Base-by-base conservation (phyloP, 2,113 vertebrate genomes). In the Corythornis madagascariensis region DNA sequence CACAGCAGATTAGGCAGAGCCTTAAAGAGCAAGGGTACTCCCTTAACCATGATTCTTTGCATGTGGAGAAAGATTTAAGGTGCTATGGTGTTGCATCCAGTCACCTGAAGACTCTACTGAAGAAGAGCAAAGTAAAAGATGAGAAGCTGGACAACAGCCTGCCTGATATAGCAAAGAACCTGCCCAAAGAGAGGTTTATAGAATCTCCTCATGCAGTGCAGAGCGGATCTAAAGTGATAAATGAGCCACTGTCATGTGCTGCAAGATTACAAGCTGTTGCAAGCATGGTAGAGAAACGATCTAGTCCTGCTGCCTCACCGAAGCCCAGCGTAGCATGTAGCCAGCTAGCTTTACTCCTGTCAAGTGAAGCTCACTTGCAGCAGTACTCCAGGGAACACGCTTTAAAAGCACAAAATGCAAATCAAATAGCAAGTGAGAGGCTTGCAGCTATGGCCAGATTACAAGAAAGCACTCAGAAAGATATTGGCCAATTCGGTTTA, bases 351-450 rank as follows among this genome's bases (percentile, higher is more conserved):
- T 96, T 99, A 57, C 97, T 99, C 55, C 98, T 99, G 56, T 99
- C 99, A n/a, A 99, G 99, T 18, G 99, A 99, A 96, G 99, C 99
- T 77, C 99, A 99, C 96, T 97, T 99, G 90, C 99, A 99, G 97
- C 99, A 99, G 96, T 99, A 99, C 96, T 99, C 99, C 72, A 98
- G 99, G 94, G 99, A 99, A 96, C 99, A 99, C 29, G 98, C 99
- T 72, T 96, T 99, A 88, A 99, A 99, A 98, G 98, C 99, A 94
- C 99, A 99, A 97, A 98, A 98, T 67, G 98, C 99, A 17, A 99
- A 97, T 92, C 98, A 99, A 48, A 98, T 98, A 40, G 99, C 99
- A 55, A 99, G 99, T 2, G 99, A 99, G 95, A 98, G 99, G 73
- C 98, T 99, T 22, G 99, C 99, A 19, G 99, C 99, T 19, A 99